Base-by-base conservation (phyloP, 2,797 vertebrate genomes). In the Poecilia wingei region DNA sequence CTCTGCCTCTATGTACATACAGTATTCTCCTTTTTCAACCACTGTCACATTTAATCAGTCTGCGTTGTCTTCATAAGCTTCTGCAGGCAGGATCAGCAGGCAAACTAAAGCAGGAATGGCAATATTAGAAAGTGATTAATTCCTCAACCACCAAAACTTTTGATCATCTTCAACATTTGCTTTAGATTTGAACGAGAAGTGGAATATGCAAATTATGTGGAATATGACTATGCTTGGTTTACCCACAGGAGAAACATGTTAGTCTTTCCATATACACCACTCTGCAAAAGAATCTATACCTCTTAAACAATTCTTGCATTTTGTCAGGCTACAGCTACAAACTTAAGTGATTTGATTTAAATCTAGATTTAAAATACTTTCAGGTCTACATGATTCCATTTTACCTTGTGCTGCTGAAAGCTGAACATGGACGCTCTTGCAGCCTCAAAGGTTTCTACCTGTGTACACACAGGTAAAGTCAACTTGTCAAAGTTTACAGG, bases 21-120 rank as follows among this genome's bases (percentile, higher is more conserved):
- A 31, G 31, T 31, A 94, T 91, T 94, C 80, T 77, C 79, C 93
- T 92, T 91, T 83, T 86, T 93, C 76, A 53, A 83, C 84, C 89
- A 90, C 95, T 88, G 95, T 95, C 93, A 94, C 93, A 95, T 95
- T 90, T 87, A 95, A 95, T 95, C 94, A 95, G 93, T 83, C 83
- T 94, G 86, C 57, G 89, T 87, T 88, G 91, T 78, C 88, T 87
- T 85, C 86, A 83, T 80, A 87, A 84, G 85, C 84, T 25, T 83
- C 78, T 45, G 81, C 72, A n/a, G 88, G 79, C 73, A 28, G 87
- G 79, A 78, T 47, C 81, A 89, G 89, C 88, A 77, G 88, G 81
- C 82, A 89, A 94, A 93, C 93, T 90, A 86, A 89, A 91, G 90
- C 82, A 79, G 78, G 39, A 91, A 89, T 91, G 89, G 93, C 91